These are phyloP conservation scores for Malthinus seriepunctatus DNA, from an alignment of 2,888 invertebrate species.

Conservation along the genomic window DNA sequence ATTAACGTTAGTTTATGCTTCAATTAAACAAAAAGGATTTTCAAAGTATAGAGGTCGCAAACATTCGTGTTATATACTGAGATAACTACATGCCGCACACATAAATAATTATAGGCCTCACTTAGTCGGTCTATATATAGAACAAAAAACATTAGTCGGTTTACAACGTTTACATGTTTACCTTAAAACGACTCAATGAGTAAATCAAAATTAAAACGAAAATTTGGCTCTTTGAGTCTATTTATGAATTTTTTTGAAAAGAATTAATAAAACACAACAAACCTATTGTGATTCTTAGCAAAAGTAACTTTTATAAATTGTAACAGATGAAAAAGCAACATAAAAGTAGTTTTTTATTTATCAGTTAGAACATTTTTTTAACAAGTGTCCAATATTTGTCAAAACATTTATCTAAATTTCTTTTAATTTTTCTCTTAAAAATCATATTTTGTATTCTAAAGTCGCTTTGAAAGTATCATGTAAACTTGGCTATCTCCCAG, in stretches of 20 bases:
- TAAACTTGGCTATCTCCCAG: slow-evolving; percentile 36
- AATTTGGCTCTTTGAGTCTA: no score
- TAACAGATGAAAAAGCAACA: no score
- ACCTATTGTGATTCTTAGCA: no score
- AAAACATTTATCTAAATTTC: no score
- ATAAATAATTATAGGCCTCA: slow-evolving; percentile 38
- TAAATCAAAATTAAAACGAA: no score
- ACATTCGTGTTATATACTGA: slow-evolving; percentile 29
- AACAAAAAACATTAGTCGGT: slow-evolving; percentile 34
- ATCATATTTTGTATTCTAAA: not conserved
- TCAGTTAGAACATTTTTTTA: no score
- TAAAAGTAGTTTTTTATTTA: no score
- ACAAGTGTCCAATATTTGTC: no score
- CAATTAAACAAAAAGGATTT: slow-evolving; percentile 2
- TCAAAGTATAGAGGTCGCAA: slow-evolving; percentile 17
- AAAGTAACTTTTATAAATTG: no score
- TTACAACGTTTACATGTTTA: slow-evolving; percentile 27
- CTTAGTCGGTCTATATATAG: slow-evolving; percentile 38
- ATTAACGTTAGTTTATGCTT: not conserved
- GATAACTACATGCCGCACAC: slow-evolving; percentile 33
- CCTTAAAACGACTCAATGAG: not conserved
- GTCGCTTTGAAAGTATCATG: slow-evolving; percentile 24
- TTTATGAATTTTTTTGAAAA: no score
- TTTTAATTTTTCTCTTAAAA: not conserved
- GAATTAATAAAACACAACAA: no score